Evolutionary conservation across 2,888 invertebrate genomes (phyloP).

Genomic region (Spialia ferax): DNA sequence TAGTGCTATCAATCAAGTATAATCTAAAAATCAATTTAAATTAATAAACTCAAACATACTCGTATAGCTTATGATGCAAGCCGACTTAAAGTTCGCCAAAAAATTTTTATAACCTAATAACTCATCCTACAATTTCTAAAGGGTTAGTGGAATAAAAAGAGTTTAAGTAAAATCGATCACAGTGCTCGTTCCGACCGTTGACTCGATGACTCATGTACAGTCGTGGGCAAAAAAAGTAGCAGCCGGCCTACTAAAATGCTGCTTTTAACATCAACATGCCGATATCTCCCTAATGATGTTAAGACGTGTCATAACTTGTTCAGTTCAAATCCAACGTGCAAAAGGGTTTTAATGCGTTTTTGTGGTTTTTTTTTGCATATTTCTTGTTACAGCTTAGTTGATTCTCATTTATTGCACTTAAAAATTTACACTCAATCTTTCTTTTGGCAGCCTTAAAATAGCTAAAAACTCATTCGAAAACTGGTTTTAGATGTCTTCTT

Average conservation of each 20-base stretch:
- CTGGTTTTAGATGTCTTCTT: too few relatives aligned
- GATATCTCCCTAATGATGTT: not conserved
- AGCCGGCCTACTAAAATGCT: conserved; percentile 55
- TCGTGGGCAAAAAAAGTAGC: conserved; percentile 64
- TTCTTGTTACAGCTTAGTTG: too few relatives aligned
- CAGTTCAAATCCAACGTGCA: too few relatives aligned
- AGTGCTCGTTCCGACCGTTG: conserved; percentile 59
- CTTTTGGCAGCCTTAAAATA: too few relatives aligned
- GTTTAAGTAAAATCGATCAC: conserved; percentile 54
- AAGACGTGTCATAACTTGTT: conserved; percentile 18
- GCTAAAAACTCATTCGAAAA: too few relatives aligned
- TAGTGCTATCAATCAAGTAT: too few relatives aligned
- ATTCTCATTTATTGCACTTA: not conserved
- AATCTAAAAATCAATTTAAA: too few relatives aligned
- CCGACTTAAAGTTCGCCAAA: not conserved
- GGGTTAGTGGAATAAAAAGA: conserved; percentile 48
- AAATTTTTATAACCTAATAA: conserved; percentile 3
- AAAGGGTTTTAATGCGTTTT: conserved; percentile 8
- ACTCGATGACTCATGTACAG: conserved; percentile 71
- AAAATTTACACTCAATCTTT: not conserved
- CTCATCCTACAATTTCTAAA: conserved; percentile 33
- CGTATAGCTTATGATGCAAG: too few relatives aligned
- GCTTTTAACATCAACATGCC: conserved; percentile 42
- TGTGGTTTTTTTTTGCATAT: not conserved
- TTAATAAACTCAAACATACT: too few relatives aligned